phyloP scores from a whole-genome alignment of 2,888 invertebrate genomes.

The Oxycera nigricornis region DNA sequence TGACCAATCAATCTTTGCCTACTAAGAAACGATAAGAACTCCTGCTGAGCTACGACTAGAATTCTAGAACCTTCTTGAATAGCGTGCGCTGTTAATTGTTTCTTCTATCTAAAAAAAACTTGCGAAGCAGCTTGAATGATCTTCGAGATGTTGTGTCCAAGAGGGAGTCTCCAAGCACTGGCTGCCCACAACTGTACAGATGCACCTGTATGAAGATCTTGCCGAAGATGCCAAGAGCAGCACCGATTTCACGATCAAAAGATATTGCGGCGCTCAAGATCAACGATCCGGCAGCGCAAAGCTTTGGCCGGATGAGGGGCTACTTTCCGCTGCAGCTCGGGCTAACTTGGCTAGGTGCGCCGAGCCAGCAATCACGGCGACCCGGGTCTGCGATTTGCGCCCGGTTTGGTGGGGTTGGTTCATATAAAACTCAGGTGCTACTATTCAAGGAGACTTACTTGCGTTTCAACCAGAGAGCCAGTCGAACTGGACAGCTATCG shows the following conservation, averaged over 20 bases:
- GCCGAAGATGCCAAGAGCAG: background rate
- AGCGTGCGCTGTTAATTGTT: background rate
- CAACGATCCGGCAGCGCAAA: slow-evolving; percentile 17
- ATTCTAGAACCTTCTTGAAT: background rate
- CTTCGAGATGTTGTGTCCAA: background rate
- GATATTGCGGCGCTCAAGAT: slow-evolving; percentile 13
- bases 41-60: background rate
- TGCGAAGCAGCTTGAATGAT: background rate
- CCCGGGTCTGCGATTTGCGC: slow-evolving; percentile 3
- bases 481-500: slow-evolving; percentile 37
- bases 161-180: background rate
- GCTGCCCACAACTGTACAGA: too few relatives aligned
- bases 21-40: background rate
- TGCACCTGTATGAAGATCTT: background rate
- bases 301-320: background rate
- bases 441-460: slow-evolving; percentile 60
- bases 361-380: background rate
- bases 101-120: too few relatives aligned
- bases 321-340: background rate
- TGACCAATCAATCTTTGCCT: background rate
- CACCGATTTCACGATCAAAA: slow-evolving; percentile 1
- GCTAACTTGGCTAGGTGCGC: background rate
- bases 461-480: slow-evolving; percentile 58
- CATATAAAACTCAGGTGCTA: slow-evolving; percentile 61
- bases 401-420: slow-evolving; percentile 48